Base-by-base conservation (phyloP, 2,797 vertebrate species). In the Myioborus melanocephalus region DNA sequence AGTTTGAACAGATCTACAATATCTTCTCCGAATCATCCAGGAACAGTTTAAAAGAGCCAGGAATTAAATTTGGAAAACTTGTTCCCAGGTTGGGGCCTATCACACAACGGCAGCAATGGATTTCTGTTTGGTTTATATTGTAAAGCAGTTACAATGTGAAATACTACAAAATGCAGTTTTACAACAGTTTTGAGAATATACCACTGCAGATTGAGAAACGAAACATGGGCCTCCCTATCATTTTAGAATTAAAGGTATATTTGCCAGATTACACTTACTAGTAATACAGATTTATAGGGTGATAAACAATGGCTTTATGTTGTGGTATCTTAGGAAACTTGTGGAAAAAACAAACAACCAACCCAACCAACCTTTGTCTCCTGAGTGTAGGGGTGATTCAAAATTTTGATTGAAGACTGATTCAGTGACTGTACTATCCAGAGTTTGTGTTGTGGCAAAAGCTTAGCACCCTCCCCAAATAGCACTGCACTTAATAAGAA, bases 401-500 rank as follows among this genome's bases (percentile, higher is more conserved):
- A 17, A 75, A 50, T 39, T 6, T 63, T 82, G 46, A 6, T 14
- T 78, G n/a, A 44, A 73, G 39, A 32, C n/a, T 82, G 43, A n/a
- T 26, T 80, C 26, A 10, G 30, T 50, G 26, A 37, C 27, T 1
- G 0, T 43, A 34, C 13, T 41, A 9, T 41, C 15, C 14, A 19
- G 28, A 44, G 14, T 55, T 78, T 70, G 7, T 52, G n/a, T 15
- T 78, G 65, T 0, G 9, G 26, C 10, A 60, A 53, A 59, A 89
- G 39, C 32, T 14, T 57, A 57, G 10, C 12, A 16, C 12, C 3
- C 3, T 3, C 7, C 22, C 14, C 15, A 1, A 3, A 2, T 21
- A 18, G 13, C 17, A 32, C 28, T 87, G 30, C 63, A 23, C 24
- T 37, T 81, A 28, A 65, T 87, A 87, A 65, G 18, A 73, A 70